phyloP scores from a whole-genome alignment of 2,888 invertebrate species.

The Drosophila borealis region DNA sequence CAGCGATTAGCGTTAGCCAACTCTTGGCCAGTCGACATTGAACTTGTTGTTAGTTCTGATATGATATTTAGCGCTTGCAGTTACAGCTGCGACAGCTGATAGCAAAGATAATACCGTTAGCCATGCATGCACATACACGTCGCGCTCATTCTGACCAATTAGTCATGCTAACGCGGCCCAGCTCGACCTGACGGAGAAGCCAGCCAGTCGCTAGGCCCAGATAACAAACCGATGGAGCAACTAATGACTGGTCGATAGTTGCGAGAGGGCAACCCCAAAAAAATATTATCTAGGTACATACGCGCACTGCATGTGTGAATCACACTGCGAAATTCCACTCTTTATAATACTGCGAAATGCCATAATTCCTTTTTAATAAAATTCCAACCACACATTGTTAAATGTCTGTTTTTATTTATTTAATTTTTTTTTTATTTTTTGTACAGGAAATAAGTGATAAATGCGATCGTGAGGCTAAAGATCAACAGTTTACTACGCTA shows the following conservation, averaged over 20 bases:
- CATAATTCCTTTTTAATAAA: not conserved
- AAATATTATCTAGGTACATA: slow-evolving; percentile 4
- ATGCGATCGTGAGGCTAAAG: slow-evolving; percentile 87
- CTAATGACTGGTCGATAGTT: not conserved
- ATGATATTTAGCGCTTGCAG: not conserved
- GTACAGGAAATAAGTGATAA: slow-evolving; percentile 91
- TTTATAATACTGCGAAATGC: not conserved
- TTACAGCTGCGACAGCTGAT: slow-evolving; percentile 45
- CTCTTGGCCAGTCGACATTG: slow-evolving; percentile 42
- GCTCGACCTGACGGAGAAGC: slow-evolving; percentile 1
- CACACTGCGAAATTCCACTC: slow-evolving; percentile 23
- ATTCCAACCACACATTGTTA: not conserved
- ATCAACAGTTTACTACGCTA: slow-evolving; percentile 86
- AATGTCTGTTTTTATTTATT: slow-evolving; percentile 1
- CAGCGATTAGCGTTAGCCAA: slow-evolving; percentile 25
- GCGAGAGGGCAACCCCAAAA: slow-evolving; percentile 44
- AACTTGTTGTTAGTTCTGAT: slow-evolving; percentile 49
- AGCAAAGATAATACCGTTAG: slow-evolving; percentile 64
- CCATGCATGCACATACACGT: slow-evolving; percentile 16
- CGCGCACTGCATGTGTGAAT: slow-evolving; percentile 20
- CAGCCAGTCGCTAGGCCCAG: slow-evolving; percentile 40
- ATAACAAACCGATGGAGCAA: slow-evolving; percentile 19
- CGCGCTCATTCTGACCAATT: slow-evolving; percentile 50
- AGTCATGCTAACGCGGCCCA: slow-evolving; percentile 53
- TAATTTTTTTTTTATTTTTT: not conserved